These are phyloP conservation scores for Philypnodon macrostomus DNA, from an alignment of 2,797 vertebrate genomes.

Conservation along the genomic window DNA sequence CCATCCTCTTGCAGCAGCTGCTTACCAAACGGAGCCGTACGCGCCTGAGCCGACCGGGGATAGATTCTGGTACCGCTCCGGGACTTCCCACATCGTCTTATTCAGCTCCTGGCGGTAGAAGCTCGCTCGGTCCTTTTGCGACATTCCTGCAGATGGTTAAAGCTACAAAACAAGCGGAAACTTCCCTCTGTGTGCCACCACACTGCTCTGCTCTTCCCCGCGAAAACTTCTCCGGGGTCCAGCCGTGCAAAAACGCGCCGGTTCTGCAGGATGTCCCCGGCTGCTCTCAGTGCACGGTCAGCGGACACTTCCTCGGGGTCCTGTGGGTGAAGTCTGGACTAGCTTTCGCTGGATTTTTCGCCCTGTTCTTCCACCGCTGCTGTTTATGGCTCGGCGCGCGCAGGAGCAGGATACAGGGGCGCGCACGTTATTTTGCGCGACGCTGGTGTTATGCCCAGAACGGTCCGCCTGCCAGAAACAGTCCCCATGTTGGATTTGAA, in stretches of 20 bases:
- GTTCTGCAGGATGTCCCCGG: conserved; percentile 23
- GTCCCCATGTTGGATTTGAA: too few species aligned
- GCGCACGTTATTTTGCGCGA: conserved; percentile 51
- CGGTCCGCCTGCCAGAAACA: conserved; percentile 1
- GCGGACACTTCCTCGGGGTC: conserved; percentile 53
- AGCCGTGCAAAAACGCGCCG: conserved; percentile 30
- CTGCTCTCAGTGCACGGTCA: conserved; percentile 37
- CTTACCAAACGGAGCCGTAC: conserved; percentile 95
- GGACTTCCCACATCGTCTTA: conserved; percentile 96
- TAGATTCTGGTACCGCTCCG: conserved; percentile 87
- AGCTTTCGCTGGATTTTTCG: conserved; percentile 52
- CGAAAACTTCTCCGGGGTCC: conserved; percentile 20
- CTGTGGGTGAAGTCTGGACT: conserved; percentile 30
- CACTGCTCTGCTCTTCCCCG: conserved; percentile 28
- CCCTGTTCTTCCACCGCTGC: conserved; percentile 30
- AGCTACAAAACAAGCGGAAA: conserved; percentile 66
- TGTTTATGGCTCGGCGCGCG: conserved; percentile 24
- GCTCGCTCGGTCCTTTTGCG: conserved; percentile 82
- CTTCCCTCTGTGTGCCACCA: conserved; percentile 56
- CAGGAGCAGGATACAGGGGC: conserved; percentile 30
- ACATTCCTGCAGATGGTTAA: conserved; percentile 80
- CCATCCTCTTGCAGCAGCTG: conserved; percentile 38
- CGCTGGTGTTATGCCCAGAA: too few species aligned
- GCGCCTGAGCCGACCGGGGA: conserved; percentile 93
- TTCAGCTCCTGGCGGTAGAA: conserved; percentile 95